A percentile compares a stretch with the other conserved stretches of the same genome.
These are phyloP conservation scores for Diceros bicornis DNA, from an alignment of 2,797 vertebrate species.

Conservation along the genomic window DNA sequence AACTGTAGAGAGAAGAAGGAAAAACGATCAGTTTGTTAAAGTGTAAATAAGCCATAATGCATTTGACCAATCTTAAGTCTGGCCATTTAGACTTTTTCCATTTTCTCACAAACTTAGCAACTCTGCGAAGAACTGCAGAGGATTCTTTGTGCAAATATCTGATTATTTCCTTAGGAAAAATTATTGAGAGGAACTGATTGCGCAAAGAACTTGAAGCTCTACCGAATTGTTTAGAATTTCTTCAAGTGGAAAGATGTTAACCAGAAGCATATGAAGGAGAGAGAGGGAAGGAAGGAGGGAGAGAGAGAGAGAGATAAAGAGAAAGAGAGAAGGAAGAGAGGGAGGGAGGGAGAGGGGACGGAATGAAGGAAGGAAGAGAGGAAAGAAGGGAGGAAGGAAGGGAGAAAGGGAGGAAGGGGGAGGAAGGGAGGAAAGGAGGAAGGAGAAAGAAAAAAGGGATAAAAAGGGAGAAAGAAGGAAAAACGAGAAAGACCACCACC, in stretches of 20 bases:
- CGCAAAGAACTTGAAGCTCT: neutral
- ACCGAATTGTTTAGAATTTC: neutral
- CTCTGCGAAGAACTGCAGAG: neutral
- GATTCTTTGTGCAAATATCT: neutral
- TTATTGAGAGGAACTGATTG: neutral
- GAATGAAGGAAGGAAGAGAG: fast-evolving
- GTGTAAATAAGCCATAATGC: neutral
- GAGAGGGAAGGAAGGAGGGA: too few species aligned
- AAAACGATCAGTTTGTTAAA: neutral
- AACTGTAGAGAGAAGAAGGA: neutral
- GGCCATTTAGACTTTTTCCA: neutral
- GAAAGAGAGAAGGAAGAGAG: neutral
- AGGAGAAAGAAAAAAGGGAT: neutral
- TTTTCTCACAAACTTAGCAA: neutral
- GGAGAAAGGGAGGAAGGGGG: fast-evolving
- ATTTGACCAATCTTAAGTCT: neutral
- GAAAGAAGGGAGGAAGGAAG: fast-evolving
- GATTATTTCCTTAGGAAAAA: neutral
- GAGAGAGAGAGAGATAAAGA: too few species aligned
- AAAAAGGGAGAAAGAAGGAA: too few species aligned
- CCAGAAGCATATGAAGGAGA: neutral
- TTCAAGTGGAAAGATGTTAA: neutral
- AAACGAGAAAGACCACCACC: neutral
- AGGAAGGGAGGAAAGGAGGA: fast-evolving
- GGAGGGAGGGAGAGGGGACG: too few species aligned